Evolutionary conservation across 2,113 vertebrate species (phyloP).

Genomic region (Pardalotus punctatus): DNA sequence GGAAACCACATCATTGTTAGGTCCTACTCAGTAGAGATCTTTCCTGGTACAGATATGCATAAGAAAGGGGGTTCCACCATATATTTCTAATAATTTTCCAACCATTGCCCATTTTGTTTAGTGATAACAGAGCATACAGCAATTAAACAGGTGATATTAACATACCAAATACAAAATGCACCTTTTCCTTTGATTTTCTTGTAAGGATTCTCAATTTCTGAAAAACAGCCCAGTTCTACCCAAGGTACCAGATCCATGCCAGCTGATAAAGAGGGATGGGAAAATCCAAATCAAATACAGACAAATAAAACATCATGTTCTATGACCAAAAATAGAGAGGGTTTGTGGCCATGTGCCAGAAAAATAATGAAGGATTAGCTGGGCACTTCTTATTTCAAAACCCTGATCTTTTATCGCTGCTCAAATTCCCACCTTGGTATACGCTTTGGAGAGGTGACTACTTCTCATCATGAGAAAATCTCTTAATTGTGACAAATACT

Average conservation of each 20-base stretch:
- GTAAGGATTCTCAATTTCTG: neutral
- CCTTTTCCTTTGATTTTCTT: neutral
- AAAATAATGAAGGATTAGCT: neutral
- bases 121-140: neutral
- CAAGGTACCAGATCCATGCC: neutral
- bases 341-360: neutral
- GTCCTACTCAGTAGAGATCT: neutral
- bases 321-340: neutral
- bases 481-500: neutral
- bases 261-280: neutral
- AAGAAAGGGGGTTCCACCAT: neutral
- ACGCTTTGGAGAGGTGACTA: neutral
- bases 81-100: neutral
- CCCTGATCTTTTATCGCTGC: neutral
- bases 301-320: neutral
- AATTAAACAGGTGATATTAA: neutral
- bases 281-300: neutral
- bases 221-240: neutral
- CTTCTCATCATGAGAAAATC: neutral
- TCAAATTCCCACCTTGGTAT: neutral
- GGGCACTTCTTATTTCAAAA: neutral
- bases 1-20: neutral
- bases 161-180: neutral
- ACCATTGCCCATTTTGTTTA: neutral
- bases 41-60: neutral